phyloP scores from a whole-genome alignment of 2,888 invertebrate genomes.

The Cerceris ruficornis region DNA sequence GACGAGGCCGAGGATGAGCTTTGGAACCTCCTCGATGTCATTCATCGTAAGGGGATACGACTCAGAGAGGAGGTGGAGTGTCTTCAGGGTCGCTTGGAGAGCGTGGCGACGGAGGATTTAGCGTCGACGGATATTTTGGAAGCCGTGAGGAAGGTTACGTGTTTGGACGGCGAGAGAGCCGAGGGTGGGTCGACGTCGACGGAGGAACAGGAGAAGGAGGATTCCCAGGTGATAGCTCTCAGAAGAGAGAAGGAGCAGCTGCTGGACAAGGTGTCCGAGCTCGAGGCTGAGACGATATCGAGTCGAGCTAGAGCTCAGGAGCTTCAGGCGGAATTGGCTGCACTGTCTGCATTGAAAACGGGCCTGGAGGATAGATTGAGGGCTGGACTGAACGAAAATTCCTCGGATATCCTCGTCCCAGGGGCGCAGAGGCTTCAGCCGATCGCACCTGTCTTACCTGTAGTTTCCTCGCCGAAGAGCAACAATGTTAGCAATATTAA shows the following conservation, averaged over 20 bases:
- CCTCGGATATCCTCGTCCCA: conserved; percentile 69
- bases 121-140: conserved; percentile 78
- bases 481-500: conserved; percentile 65
- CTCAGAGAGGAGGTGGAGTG: conserved; percentile 88
- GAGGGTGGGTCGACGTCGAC: conserved; percentile 64
- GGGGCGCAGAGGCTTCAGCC: conserved; percentile 74
- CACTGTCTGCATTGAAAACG: conserved; percentile 81
- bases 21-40: conserved; percentile 93
- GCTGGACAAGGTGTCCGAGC: conserved; percentile 88
- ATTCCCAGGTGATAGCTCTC: conserved; percentile 85
- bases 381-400: conserved; percentile 68
- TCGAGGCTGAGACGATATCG: conserved; percentile 89
- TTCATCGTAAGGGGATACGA: conserved; percentile 89
- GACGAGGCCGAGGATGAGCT: conserved; percentile 90
- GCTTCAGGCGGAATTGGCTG: conserved; percentile 86
- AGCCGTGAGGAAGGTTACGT: conserved; percentile 74
- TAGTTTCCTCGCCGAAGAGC: conserved; percentile 67
- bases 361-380: conserved; percentile 79
- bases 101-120: conserved; percentile 76
- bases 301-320: conserved; percentile 86
- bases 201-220: conserved; percentile 69
- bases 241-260: conserved; percentile 90
- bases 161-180: conserved; percentile 40
- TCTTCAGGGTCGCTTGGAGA: conserved; percentile 83
- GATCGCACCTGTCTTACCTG: conserved; percentile 58